Evolutionary conservation across 2,113 vertebrate species (phyloP).

Genomic region (Haplochromis burtoni): DNA sequence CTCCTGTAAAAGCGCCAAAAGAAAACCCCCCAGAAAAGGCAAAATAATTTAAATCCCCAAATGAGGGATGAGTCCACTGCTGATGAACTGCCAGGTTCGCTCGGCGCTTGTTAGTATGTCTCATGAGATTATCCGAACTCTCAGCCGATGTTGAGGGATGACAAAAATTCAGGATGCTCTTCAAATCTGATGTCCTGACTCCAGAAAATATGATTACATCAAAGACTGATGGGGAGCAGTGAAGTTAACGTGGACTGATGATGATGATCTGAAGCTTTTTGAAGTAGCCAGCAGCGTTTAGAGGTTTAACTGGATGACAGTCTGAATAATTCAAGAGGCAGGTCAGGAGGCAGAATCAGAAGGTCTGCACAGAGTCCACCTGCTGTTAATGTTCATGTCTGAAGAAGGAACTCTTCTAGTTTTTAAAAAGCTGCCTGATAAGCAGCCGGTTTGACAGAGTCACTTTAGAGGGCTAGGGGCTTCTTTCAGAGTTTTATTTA

Average conservation of each 20-base stretch:
- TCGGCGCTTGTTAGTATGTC: neutral
- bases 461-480: neutral
- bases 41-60: neutral
- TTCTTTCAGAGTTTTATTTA: neutral
- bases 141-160: constrained; percentile 21
- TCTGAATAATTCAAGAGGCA: constrained; percentile 20
- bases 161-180: neutral
- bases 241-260: constrained; percentile 26
- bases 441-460: neutral
- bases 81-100: neutral
- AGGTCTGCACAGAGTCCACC: neutral
- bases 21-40: neutral
- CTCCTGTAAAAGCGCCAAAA: constrained; percentile 6
- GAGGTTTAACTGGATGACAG: neutral
- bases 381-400: neutral
- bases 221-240: neutral
- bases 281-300: neutral
- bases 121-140: constrained; percentile 28
- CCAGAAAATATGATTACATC: constrained; percentile 25
- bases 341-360: neutral
- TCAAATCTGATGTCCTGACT: neutral
- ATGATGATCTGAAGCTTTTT: constrained; percentile 26
- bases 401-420: neutral
- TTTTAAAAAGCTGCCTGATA: neutral
- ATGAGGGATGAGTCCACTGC: neutral